These are phyloP conservation scores for Channa maculata DNA, from an alignment of 2,113 vertebrate genomes.

Conservation along the genomic window DNA sequence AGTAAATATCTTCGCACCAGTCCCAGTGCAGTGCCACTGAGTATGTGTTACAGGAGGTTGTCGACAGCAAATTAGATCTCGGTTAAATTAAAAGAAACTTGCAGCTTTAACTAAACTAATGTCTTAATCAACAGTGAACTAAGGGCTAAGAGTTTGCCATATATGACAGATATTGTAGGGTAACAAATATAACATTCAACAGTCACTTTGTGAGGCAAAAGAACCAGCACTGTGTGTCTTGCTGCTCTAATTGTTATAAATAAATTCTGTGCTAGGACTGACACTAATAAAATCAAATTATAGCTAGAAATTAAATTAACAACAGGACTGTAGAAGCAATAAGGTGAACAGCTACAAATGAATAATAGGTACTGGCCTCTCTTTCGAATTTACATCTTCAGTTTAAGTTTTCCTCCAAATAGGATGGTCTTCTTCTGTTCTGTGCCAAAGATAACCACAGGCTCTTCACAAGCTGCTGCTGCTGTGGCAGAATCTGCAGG, in stretches of 20 bases:
- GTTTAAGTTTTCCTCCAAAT: background rate
- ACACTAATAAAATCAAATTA: slow-evolving; percentile 29
- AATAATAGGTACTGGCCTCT: slow-evolving; percentile 21
- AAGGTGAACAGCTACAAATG: slow-evolving; percentile 10
- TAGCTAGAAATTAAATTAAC: slow-evolving; percentile 19
- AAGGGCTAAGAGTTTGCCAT: too few relatives aligned
- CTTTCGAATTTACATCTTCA: background rate
- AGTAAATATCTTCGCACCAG: too few relatives aligned
- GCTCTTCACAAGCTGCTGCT: background rate
- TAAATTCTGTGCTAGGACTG: slow-evolving; percentile 18
- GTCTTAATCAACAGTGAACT: too few relatives aligned
- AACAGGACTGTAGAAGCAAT: slow-evolving; percentile 11
- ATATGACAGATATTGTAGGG: background rate
- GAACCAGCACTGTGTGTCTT: background rate
- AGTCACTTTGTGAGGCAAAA: background rate
- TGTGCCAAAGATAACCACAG: background rate
- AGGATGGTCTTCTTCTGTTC: background rate
- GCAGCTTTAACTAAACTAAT: too few relatives aligned
- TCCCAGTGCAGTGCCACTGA: too few relatives aligned
- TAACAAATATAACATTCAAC: background rate
- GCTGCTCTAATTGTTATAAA: slow-evolving; percentile 20
- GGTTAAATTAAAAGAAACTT: too few relatives aligned
- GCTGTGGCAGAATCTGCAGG: background rate
- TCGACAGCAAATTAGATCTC: too few relatives aligned
- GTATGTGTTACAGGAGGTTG: too few relatives aligned